Evolutionary conservation across 1,140 invertebrate genomes (phyloP).

Genomic region (Pogonomyrmex californicus): DNA sequence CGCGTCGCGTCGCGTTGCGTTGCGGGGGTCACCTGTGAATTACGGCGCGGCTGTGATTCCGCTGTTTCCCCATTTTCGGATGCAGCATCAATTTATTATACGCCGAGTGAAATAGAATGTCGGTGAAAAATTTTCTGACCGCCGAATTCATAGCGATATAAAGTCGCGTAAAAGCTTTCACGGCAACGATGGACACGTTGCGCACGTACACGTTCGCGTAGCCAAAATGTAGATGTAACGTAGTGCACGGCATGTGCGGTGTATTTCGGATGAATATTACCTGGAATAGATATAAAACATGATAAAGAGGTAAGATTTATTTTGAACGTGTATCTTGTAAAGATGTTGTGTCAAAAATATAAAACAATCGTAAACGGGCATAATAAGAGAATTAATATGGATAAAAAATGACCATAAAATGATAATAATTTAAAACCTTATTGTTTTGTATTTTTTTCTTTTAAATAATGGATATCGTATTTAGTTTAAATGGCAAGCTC

Average conservation of each 20-base stretch:
- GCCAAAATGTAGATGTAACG: neutral
- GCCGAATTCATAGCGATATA: conserved; percentile 31
- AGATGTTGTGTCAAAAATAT: neutral
- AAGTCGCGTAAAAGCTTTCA: conserved; percentile 62
- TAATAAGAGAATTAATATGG: neutral
- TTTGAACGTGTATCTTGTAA: neutral
- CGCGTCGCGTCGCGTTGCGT: neutral
- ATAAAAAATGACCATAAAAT: neutral
- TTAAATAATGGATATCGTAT: neutral
- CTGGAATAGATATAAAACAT: neutral
- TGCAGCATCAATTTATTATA: conserved; percentile 69
- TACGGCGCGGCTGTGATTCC: conserved; percentile 56
- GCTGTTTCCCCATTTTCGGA: conserved; percentile 61
- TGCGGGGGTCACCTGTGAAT: conserved; percentile 38
- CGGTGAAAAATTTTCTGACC: conserved; percentile 54
- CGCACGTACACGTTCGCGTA: neutral
- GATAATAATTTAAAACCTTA: neutral
- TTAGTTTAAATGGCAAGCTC: neutral
- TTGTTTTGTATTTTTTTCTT: neutral
- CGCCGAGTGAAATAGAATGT: conserved; percentile 55
- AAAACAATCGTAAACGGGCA: neutral
- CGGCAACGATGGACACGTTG: neutral
- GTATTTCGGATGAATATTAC: neutral
- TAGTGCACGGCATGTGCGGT: neutral
- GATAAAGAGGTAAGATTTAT: conserved; percentile 17